Base-by-base conservation (phyloP, 2,797 vertebrate species). In the Acipenser oxyrinchus region DNA sequence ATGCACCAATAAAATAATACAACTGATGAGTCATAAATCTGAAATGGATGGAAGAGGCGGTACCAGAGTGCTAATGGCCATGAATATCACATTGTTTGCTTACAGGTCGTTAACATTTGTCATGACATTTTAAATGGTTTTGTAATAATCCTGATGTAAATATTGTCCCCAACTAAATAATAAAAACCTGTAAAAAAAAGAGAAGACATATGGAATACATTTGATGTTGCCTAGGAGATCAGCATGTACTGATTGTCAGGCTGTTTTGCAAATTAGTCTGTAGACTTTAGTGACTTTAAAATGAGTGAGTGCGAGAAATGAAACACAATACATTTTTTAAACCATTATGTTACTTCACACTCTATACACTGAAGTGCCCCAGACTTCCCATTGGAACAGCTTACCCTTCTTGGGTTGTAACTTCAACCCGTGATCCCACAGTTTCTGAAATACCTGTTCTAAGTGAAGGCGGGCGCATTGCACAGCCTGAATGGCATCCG, bases 121-220 rank as follows among this genome's bases (percentile, higher is more conserved):
- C 52, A 57, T 58, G 1, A 66, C 12, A 6, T 55, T 37, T 58
- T 11, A 48, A 59, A 59, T 50, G 10, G 48, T 66, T 59, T 48
- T 48, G 13, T 66, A 66, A 66, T 59, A 66, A 66, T 66, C 49
- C 55, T 59, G 65, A 66, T 66, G 65, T 59, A 59, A 58, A 66
- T 48, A 37, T 5, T 5, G 37, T 37, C 37, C 37, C 0, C 37
- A 37, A 23, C 8, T 10, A 15, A 48, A 49, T 57, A 66, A 66
- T 66, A 8, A 66, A 59, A 66, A n/a, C 65, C 65, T 66, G 65
- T 37, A 13, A 6, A 58, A 18, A 18, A 18, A 18, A 18, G 18
- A 58, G 11, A 11, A 66, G 65, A 59, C 48, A 53, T 66, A 15
- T 59, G 65, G 65, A 66, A 49, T 37, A 49, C 48, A 66, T 66